Evolutionary conservation across 2,113 vertebrate genomes (phyloP).

Genomic region (Zosterops pallidus): DNA sequence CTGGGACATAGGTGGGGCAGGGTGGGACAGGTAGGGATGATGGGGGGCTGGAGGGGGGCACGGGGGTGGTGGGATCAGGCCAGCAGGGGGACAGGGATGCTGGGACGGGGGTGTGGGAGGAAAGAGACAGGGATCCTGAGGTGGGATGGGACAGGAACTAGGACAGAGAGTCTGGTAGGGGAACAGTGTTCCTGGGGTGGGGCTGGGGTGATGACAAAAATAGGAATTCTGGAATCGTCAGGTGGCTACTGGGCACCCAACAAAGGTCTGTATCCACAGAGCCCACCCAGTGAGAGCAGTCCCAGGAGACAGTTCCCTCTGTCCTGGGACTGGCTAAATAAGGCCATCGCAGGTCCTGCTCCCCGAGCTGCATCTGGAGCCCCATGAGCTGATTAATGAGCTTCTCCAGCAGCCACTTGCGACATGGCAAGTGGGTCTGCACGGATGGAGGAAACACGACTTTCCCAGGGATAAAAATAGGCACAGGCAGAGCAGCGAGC

Average conservation of each 20-base stretch:
- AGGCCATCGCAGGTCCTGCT: background rate
- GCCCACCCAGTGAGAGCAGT: background rate
- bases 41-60: background rate
- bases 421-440: slow-evolving; percentile 16
- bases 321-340: slow-evolving; percentile 38
- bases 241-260: background rate
- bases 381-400: slow-evolving; percentile 39
- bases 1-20: accelerated
- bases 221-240: background rate
- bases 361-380: background rate
- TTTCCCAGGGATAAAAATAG: slow-evolving; percentile 73
- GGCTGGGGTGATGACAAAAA: background rate
- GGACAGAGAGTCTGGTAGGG: background rate
- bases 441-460: background rate
- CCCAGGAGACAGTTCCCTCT: background rate
- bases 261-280: background rate
- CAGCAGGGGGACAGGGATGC: background rate
- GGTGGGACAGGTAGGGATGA: background rate
- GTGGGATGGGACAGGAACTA: background rate
- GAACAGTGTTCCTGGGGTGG: background rate
- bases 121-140: background rate
- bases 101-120: background rate
- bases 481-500: background rate
- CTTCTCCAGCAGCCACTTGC: background rate
- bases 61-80: background rate